Evolutionary conservation across 2,888 invertebrate species (phyloP).

Genomic region (Drosophila algonquin): DNA sequence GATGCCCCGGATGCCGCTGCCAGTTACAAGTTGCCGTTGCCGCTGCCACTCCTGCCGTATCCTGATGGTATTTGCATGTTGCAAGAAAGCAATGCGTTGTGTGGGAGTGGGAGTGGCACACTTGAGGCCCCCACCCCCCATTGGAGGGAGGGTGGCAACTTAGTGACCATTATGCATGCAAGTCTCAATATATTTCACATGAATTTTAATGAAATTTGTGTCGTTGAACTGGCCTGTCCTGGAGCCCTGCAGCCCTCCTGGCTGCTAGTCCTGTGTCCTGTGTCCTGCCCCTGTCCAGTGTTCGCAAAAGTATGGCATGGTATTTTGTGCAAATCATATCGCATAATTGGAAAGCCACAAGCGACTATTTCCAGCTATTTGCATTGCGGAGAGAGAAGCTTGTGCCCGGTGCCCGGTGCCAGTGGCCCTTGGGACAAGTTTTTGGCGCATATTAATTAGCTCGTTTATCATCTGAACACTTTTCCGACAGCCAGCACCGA

Average conservation of each 20-base stretch:
- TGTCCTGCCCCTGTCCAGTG: background rate
- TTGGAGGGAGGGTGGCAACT: slow-evolving; percentile 23
- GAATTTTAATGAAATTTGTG: slow-evolving; percentile 73
- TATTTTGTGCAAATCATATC: slow-evolving; percentile 57
- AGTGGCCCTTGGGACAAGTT: slow-evolving; percentile 38
- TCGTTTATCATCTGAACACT: slow-evolving; percentile 77
- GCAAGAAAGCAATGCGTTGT: slow-evolving; percentile 38
- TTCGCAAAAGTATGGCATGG: slow-evolving; percentile 9
- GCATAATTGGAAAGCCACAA: slow-evolving; percentile 61
- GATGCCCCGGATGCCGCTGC: slow-evolving; percentile 42
- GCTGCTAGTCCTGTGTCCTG: background rate
- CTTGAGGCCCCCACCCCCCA: slow-evolving; percentile 47
- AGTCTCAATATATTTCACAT: slow-evolving; percentile 77
- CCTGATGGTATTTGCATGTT: slow-evolving; percentile 58
- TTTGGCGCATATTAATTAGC: slow-evolving; percentile 75
- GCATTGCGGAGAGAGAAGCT: slow-evolving; percentile 18
- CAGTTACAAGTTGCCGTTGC: slow-evolving; percentile 22
- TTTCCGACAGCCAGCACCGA: slow-evolving; percentile 62
- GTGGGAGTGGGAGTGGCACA: slow-evolving; percentile 47
- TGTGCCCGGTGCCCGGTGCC: slow-evolving; percentile 9
- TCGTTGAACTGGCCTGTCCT: slow-evolving; percentile 51
- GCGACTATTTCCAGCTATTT: slow-evolving; percentile 43
- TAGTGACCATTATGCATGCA: slow-evolving; percentile 77
- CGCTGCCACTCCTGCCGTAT: slow-evolving; percentile 8
- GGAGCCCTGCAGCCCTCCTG: background rate